Percentiles rank a stretch among this genome's conserved stretches.
Conservation (phyloP, 2,888 invertebrate species). For the Tachina lurida region DNA sequence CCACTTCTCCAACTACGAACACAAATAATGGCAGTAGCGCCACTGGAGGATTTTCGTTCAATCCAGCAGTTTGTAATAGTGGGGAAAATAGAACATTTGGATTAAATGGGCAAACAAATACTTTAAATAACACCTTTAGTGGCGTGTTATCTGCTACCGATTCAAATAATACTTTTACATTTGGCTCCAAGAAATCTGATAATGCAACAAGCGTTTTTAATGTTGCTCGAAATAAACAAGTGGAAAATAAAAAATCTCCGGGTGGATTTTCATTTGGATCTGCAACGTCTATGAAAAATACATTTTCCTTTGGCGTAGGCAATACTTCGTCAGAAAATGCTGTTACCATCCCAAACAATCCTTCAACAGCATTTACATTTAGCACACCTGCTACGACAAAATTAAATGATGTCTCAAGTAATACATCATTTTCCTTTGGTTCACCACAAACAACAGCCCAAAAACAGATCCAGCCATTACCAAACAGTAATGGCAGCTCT, state of each 20-base stretch:
- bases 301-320: conserved; percentile 71
- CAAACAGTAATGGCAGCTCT: conserved; percentile 16
- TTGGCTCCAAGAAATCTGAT: conserved; percentile 66
- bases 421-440: conserved; percentile 75
- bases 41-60: conserved; percentile 58
- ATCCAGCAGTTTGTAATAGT: neutral
- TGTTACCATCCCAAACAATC: conserved; percentile 27
- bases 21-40: neutral
- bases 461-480: conserved; percentile 4
- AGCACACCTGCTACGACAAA: conserved; percentile 62
- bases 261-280: conserved; percentile 74
- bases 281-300: conserved; percentile 7
- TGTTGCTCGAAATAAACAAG: conserved; percentile 67
- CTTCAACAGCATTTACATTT: conserved; percentile 74
- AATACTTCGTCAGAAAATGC: conserved; percentile 25
- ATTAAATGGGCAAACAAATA: conserved; percentile 7
- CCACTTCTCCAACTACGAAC: neutral
- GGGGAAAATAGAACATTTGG: conserved; percentile 27
- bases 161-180: conserved; percentile 73
- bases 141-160: conserved; percentile 2
- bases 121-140: conserved; percentile 16
- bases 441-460: conserved; percentile 29
- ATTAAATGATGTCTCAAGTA: conserved; percentile 45
- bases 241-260: conserved; percentile 52
- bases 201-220: conserved; percentile 74